Conservation (phyloP, 2,113 vertebrate genomes). For the Nesospiza acunhae region DNA sequence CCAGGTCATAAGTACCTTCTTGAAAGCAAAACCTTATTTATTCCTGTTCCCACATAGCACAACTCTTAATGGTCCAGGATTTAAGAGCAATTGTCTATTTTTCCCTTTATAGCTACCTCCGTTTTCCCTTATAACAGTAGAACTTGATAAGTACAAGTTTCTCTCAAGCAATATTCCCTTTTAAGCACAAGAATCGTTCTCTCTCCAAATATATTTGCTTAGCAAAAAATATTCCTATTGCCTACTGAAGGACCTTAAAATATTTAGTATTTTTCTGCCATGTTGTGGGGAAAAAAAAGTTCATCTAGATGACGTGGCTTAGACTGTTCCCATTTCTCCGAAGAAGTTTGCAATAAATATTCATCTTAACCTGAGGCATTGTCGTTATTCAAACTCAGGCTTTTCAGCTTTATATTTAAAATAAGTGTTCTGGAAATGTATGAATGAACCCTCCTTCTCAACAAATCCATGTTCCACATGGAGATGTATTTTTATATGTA, state of each 20-base stretch:
- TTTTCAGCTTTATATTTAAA: background rate
- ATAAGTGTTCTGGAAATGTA: background rate
- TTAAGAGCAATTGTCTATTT: background rate
- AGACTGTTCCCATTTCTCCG: background rate
- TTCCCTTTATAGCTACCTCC: background rate
- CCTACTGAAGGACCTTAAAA: background rate
- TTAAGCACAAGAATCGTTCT: background rate
- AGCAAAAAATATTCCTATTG: background rate
- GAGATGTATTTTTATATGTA: background rate
- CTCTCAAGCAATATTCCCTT: background rate
- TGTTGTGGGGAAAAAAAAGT: background rate
- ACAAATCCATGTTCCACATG: background rate
- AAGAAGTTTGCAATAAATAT: slow-evolving; percentile 30
- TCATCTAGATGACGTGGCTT: background rate
- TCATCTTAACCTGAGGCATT: slow-evolving; percentile 12
- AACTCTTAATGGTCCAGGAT: background rate
- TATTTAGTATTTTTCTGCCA: background rate
- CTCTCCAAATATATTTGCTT: background rate
- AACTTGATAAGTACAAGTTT: background rate
- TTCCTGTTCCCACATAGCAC: background rate
- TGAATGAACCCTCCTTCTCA: background rate
- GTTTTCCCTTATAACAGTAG: background rate
- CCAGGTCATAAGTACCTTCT: background rate
- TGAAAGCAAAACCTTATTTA: slow-evolving; percentile 23
- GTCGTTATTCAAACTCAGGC: background rate